phyloP scores from a whole-genome alignment of 1,140 invertebrate genomes.

The Pseudachorutes palmiensis region DNA sequence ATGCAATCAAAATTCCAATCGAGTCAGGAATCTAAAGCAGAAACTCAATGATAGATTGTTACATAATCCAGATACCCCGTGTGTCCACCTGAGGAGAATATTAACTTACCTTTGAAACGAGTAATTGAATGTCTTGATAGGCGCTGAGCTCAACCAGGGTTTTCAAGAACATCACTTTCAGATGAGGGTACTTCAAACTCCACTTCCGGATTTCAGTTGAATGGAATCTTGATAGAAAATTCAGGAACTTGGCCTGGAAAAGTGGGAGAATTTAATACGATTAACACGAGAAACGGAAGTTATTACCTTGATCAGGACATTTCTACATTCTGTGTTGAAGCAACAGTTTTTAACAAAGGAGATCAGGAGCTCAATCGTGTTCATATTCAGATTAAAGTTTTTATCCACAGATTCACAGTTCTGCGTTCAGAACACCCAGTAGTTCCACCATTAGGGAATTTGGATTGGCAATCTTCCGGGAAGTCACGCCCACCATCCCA shows the following conservation, averaged over 20 bases:
- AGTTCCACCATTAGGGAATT: slow-evolving; percentile 29
- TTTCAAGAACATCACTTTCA: slow-evolving; percentile 26
- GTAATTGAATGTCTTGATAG: slow-evolving; percentile 30
- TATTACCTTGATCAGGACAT: slow-evolving; percentile 29
- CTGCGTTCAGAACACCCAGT: slow-evolving; percentile 21
- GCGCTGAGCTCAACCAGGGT: slow-evolving; percentile 24
- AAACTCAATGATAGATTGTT: background rate
- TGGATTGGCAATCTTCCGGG: slow-evolving; percentile 25
- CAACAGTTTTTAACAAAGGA: slow-evolving; percentile 25
- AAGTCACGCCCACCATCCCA: slow-evolving; percentile 26
- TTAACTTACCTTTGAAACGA: slow-evolving; percentile 28
- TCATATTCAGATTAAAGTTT: slow-evolving; percentile 26
- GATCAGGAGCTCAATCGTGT: slow-evolving; percentile 26
- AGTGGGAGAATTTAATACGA: slow-evolving; percentile 15
- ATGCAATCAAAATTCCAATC: slow-evolving; percentile 24
- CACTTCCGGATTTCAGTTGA: slow-evolving; percentile 32
- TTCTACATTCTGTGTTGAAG: slow-evolving; percentile 27
- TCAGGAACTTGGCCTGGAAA: slow-evolving; percentile 14
- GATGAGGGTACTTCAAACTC: slow-evolving; percentile 25
- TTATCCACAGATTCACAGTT: slow-evolving; percentile 22
- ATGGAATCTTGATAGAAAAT: slow-evolving; percentile 30
- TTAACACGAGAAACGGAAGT: too few relatives aligned
- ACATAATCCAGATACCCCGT: too few relatives aligned
- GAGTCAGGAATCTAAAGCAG: slow-evolving; percentile 26
- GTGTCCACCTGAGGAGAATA: too few relatives aligned